Evolutionary conservation across 2,888 invertebrate species (phyloP).

Genomic region (Caenorhabditis becei): DNA sequence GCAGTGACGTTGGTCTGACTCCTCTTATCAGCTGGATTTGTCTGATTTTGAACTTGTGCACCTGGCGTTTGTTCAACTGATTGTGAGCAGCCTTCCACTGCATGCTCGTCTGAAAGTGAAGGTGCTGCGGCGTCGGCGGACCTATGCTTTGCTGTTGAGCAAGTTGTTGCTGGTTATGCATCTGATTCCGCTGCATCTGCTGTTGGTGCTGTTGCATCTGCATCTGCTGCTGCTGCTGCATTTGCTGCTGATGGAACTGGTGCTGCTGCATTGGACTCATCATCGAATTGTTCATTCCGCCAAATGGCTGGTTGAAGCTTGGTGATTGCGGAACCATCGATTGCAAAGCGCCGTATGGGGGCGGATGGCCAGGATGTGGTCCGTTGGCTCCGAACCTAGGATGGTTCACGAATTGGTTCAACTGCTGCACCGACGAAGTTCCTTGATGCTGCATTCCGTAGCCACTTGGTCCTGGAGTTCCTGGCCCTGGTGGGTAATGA

Average conservation of each 20-base stretch:
- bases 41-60: slow-evolving; percentile 7
- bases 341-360: slow-evolving; percentile 27
- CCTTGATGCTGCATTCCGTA: slow-evolving; percentile 26
- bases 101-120: slow-evolving; percentile 26
- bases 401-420: slow-evolving; percentile 66
- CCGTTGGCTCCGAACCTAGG: slow-evolving; percentile 49
- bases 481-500: slow-evolving; percentile 20
- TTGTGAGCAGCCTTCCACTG: slow-evolving; percentile 1
- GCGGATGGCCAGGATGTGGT: slow-evolving; percentile 10
- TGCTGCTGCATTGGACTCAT: slow-evolving; percentile 51
- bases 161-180: slow-evolving; percentile 25
- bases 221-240: slow-evolving; percentile 49
- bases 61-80: slow-evolving; percentile 12
- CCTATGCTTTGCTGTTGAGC: slow-evolving; percentile 6
- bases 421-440: slow-evolving; percentile 58
- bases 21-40: slow-evolving; percentile 14
- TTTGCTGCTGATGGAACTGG: slow-evolving; percentile 51
- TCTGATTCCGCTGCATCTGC: slow-evolving; percentile 31
- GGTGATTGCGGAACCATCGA: slow-evolving; percentile 40
- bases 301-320: slow-evolving; percentile 34
- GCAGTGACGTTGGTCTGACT: slow-evolving; percentile 24
- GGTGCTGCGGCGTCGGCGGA: slow-evolving; percentile 5
- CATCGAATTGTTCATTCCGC: slow-evolving; percentile 40
- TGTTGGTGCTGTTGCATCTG: slow-evolving; percentile 31
- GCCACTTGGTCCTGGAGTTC: slow-evolving; percentile 10